Evolutionary conservation across 2,113 vertebrate species (phyloP).

Genomic region (Elaphurus davidianus): DNA sequence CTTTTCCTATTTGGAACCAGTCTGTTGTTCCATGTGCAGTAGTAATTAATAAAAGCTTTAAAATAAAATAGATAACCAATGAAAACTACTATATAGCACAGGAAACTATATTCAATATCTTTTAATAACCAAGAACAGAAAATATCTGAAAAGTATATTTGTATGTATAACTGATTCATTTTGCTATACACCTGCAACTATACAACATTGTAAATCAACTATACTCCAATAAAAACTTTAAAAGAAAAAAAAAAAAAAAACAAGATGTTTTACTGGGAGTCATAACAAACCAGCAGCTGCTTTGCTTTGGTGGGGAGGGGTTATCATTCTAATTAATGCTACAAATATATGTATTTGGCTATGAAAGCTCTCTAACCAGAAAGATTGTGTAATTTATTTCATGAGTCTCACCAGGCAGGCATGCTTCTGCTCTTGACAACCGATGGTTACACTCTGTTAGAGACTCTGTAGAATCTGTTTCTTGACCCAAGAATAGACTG

Average conservation of each 20-base stretch:
- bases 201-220: background rate
- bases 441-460: background rate
- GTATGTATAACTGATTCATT: background rate
- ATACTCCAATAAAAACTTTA: background rate
- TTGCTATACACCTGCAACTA: background rate
- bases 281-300: background rate
- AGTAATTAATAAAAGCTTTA: background rate
- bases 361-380: background rate
- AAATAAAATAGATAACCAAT: background rate
- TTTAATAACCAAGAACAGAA: background rate
- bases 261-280: background rate
- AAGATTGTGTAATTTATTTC: background rate
- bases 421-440: background rate
- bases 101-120: background rate
- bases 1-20: background rate
- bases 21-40: background rate
- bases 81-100: background rate
- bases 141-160: background rate
- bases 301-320: slow-evolving; percentile 14
- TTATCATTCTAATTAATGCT: background rate
- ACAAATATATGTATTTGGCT: slow-evolving; percentile 24
- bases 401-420: background rate
- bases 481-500: background rate
- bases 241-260: background rate
- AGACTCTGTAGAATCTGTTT: background rate